Evolutionary conservation across 2,113 vertebrate species (phyloP).

Genomic region (Spea multiplicata): DNA sequence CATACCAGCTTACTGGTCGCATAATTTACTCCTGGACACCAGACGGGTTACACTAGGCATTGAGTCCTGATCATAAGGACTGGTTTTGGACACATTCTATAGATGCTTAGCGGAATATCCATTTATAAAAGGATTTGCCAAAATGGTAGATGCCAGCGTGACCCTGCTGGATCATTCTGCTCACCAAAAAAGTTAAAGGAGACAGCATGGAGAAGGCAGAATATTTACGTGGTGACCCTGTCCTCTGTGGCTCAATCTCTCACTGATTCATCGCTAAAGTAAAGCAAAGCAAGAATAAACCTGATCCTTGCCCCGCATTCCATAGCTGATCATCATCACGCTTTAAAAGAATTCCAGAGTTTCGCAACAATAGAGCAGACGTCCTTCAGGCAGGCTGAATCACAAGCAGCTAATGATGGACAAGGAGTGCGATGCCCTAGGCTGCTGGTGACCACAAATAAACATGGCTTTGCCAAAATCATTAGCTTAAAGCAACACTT

Average conservation of each 20-base stretch:
- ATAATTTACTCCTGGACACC: no score
- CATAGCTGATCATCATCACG: slow-evolving; percentile 17
- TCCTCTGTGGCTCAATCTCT: slow-evolving; percentile 15
- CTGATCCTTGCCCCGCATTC: slow-evolving; percentile 22
- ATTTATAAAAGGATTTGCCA: no score
- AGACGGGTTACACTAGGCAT: no score
- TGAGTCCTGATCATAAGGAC: no score
- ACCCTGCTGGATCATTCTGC: no score
- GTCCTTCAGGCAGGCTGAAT: slow-evolving; percentile 1
- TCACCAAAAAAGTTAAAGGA: no score
- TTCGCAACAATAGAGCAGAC: slow-evolving; percentile 23
- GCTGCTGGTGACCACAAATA: slow-evolving; percentile 22
- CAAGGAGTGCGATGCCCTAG: slow-evolving; percentile 2
- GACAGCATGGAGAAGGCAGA: slow-evolving; percentile 2
- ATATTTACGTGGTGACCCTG: neutral
- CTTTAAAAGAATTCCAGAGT: slow-evolving; percentile 35
- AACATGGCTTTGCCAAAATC: slow-evolving; percentile 5
- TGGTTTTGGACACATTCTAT: no score
- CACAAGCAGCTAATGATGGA: slow-evolving; percentile 8
- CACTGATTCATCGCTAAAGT: slow-evolving; percentile 18
- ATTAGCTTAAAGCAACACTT: slow-evolving; percentile 2
- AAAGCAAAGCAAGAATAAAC: slow-evolving; percentile 29
- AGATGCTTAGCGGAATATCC: no score
- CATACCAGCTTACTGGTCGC: no score
- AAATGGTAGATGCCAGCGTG: no score